Percentiles rank a stretch among this genome's conserved stretches.
Conservation (phyloP, 2,797 vertebrate species). For the Gymnopithys bicolor region DNA sequence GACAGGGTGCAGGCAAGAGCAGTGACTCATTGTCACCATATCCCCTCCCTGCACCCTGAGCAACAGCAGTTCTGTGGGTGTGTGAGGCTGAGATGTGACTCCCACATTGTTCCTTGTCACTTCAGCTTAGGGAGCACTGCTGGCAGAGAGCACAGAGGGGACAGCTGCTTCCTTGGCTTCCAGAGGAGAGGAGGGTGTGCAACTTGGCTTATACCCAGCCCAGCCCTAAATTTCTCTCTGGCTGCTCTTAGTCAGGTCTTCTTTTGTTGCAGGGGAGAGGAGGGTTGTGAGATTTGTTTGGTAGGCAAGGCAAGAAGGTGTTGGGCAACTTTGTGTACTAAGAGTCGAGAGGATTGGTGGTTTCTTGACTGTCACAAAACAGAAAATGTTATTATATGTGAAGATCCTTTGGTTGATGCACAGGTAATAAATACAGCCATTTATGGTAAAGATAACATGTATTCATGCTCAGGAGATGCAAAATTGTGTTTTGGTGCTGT, state of each 20-base stretch:
- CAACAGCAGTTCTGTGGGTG: neutral
- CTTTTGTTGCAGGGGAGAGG: neutral
- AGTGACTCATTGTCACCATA: neutral
- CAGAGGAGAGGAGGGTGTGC: neutral
- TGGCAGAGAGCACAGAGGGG: neutral
- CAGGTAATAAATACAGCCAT: neutral
- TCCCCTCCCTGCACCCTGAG: fast-evolving
- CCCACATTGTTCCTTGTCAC: neutral
- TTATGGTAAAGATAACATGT: neutral
- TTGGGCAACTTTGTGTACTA: neutral
- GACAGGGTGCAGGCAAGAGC: neutral
- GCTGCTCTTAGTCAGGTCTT: neutral
- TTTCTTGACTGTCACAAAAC: neutral
- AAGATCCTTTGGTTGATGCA: neutral
- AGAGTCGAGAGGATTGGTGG: neutral
- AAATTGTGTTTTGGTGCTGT: neutral
- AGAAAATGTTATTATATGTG: neutral
- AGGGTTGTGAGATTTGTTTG: neutral
- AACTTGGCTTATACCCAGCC: neutral
- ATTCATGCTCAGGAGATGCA: neutral
- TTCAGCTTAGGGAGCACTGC: neutral
- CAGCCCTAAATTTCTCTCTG: neutral
- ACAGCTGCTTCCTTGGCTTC: neutral
- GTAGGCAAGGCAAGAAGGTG: neutral
- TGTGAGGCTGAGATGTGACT: neutral